Conservation (phyloP, 1,140 invertebrate genomes). For the Arion vulgaris region DNA sequence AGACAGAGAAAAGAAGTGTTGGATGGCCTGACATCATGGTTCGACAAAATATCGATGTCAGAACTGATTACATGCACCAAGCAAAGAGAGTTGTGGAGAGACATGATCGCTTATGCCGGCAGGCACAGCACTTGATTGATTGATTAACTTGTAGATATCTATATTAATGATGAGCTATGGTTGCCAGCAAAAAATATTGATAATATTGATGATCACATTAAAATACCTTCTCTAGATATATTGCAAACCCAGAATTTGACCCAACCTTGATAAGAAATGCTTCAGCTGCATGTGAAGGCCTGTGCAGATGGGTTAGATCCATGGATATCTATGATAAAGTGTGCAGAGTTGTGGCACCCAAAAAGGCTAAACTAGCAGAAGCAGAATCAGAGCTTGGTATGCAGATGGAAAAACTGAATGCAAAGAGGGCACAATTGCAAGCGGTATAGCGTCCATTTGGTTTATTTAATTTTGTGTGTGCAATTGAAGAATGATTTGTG, state of each 20-base stretch:
- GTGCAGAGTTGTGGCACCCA: constrained; percentile 75
- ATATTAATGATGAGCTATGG: too few species aligned
- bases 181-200: background rate
- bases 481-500: background rate
- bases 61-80: too few species aligned
- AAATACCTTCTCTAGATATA: constrained; percentile 62
- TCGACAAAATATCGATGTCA: too few species aligned
- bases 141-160: too few species aligned
- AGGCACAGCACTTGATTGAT: too few species aligned
- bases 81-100: too few species aligned
- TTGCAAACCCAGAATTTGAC: constrained; percentile 71
- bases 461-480: constrained; percentile 1
- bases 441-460: constrained; percentile 45
- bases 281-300: constrained; percentile 73
- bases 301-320: constrained; percentile 73
- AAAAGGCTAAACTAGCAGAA: constrained; percentile 73
- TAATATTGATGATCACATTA: background rate
- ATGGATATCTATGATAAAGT: constrained; percentile 75
- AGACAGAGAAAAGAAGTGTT: too few species aligned
- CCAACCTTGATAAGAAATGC: constrained; percentile 71
- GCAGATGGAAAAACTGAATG: constrained; percentile 74
- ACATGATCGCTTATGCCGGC: too few species aligned
- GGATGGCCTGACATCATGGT: too few species aligned
- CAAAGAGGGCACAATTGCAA: constrained; percentile 71
- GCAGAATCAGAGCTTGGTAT: constrained; percentile 70